Evolutionary conservation across 2,113 vertebrate species (phyloP).

Genomic region (Entelurus aequoreus): DNA sequence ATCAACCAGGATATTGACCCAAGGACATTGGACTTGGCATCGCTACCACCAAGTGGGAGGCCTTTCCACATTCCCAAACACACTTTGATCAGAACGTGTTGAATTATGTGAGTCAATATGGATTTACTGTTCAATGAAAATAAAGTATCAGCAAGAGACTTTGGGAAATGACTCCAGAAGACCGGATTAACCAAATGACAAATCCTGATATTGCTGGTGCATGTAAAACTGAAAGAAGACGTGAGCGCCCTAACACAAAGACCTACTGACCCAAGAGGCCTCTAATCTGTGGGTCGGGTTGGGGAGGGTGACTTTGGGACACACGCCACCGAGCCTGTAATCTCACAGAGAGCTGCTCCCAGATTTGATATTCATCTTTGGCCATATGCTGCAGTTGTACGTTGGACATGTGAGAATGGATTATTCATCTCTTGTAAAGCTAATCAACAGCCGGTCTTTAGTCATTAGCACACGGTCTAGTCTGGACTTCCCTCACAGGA

Average conservation of each 20-base stretch:
- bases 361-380: slow-evolving; percentile 54
- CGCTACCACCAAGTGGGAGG: not conserved
- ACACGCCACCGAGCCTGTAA: slow-evolving; percentile 41
- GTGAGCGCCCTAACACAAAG: slow-evolving; percentile 20
- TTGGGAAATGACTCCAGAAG: slow-evolving; percentile 34
- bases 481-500: slow-evolving; percentile 11
- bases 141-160: not conserved
- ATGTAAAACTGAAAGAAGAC: slow-evolving; percentile 17
- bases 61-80: not conserved
- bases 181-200: slow-evolving; percentile 52
- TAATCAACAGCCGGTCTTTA: slow-evolving; percentile 46
- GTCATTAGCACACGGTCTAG: slow-evolving; percentile 14
- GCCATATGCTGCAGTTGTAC: slow-evolving; percentile 51
- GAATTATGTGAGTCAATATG: slow-evolving; percentile 7
- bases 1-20: too few relatives aligned
- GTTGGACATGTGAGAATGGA: slow-evolving; percentile 28
- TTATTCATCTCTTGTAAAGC: slow-evolving; percentile 44
- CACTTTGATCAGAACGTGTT: not conserved
- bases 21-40: not conserved
- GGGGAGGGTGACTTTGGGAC: slow-evolving; percentile 27
- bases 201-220: slow-evolving; percentile 50
- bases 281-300: slow-evolving; percentile 51
- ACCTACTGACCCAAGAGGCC: slow-evolving; percentile 36
- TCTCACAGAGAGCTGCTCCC: slow-evolving; percentile 38
- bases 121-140: not conserved